Base-by-base conservation (phyloP, 2,888 invertebrate genomes). In the Dasypogon diadema region DNA sequence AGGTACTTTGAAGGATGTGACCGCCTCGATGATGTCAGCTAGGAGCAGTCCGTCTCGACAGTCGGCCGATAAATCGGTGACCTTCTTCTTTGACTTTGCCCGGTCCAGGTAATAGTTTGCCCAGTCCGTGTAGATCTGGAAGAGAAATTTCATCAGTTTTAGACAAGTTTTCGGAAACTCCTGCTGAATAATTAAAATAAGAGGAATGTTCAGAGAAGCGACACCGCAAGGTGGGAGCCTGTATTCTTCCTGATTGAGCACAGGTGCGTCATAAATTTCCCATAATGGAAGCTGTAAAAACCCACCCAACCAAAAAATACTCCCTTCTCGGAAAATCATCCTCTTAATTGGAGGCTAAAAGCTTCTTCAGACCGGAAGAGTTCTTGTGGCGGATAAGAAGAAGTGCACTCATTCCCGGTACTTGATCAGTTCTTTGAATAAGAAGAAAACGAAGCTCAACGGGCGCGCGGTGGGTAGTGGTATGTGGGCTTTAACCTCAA, bases 121-220 rank as follows among this genome's bases (percentile, higher is more conserved):
- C 98, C 98, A 98, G 88, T 98, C 97, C 75, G 97, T 97, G 87
- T 98, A 98, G 83, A 98, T 97, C 97, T 98, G 89, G 82, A 80
- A 78, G 80, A 34, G n/a, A 55, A 22, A 26, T 21, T 10, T 12
- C 12, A 58, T 30, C 30, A 30, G 1, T 58, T 54, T 56, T 74
- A 79, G 75, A 77, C 18, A n/a, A n/a, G n/a, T n/a, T n/a, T n/a
- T 48, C 48, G 48, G 5, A 30, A 30, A n/a, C n/a, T 30, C 30
- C 8, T 30, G 30, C 30, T 30, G 30, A 30, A 30, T 30, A 30
- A 30, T 30, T 30, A 8, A 30, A 2, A n/a, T 24, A 21, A 24
- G 24, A 2, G 22, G 24, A 21, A 56, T 21, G 8, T 56, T 56
- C 21, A 22, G 24, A 4, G 14, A 16, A 51, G 51, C 8, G 14